Evolutionary conservation across 2,113 vertebrate genomes (phyloP), one percentile per base, ranked within the genome.

Genomic region (Neolamprologus kungweensis): DNA sequence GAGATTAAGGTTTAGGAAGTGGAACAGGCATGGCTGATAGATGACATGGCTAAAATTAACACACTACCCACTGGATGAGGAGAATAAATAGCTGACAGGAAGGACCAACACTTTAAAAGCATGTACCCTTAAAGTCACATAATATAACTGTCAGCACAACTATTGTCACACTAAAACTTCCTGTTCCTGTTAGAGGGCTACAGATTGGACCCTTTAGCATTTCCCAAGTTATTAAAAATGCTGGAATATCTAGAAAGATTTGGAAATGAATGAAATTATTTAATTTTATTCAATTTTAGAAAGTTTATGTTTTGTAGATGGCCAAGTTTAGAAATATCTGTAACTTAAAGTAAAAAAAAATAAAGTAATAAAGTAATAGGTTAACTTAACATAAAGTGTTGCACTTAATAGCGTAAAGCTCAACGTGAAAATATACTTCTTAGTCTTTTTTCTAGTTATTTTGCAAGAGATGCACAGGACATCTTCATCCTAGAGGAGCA

Each of bases 11-110:
- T 93, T 91, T 92, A 94, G 95, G 95, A 96, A 96, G 95, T 93
- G 90, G 92, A 95, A 88, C 91, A 91, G 91, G 86, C 91, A 90
- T 84, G 83, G 93, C 91, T 91, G 94, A 94, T 93, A 93, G 94
- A 95, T 95, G 94, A 94, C 94, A 82, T 82, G 93, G 95, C 94
- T 96, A 96, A 96, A 95, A 94, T 96, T 93, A 95, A 94, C 94
- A 82, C 84, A 35, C 87, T 91, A 90, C 83, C 91, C 92, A 86
- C 90, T 94, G 91, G 92, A 93, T 93, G 93, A 93, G 57, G 84
- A 78, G 86, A 92, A 95, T 87, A 94, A 94, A 95, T 95, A 95
- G 92, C 91, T 88, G 82, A 94, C 89, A 89, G 91, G 87, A 93
- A 95, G 86, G 79, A 73, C 47, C 47, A 7, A 83, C 47, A 54